A percentile compares a stretch with the other conserved stretches of the same genome.
Conservation (phyloP, 2,113 vertebrate genomes). For the Drymodes brunneopygia region DNA sequence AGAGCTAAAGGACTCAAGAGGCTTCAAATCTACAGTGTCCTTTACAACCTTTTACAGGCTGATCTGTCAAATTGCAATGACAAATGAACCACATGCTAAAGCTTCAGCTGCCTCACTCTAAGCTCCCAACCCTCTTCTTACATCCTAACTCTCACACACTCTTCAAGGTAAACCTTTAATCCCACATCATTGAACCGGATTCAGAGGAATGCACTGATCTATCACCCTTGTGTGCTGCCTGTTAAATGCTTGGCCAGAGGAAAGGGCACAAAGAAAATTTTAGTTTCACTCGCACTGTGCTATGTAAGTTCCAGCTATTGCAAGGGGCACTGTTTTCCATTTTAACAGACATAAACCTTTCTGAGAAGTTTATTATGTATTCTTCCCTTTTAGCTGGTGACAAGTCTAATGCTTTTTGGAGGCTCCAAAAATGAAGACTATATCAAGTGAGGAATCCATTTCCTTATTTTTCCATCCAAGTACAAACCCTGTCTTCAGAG, state of each 20-base stretch:
- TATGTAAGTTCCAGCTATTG: not conserved
- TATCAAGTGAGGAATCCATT: not conserved
- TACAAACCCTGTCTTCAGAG: not conserved
- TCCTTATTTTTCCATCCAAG: not conserved
- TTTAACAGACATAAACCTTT: not conserved
- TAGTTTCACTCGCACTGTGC: not conserved
- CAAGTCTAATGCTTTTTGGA: not conserved
- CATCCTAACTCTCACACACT: not conserved
- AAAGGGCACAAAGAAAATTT: not conserved
- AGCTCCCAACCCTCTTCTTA: not conserved
- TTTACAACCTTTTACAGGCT: not conserved
- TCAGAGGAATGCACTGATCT: not conserved
- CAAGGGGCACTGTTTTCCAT: not conserved
- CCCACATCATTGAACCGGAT: fast-evolving
- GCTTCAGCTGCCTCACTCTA: not conserved
- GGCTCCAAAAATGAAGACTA: not conserved
- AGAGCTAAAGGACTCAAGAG: not conserved
- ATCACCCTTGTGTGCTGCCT: not conserved
- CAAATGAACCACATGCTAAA: not conserved
- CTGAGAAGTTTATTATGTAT: not conserved
- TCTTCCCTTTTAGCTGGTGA: not conserved
- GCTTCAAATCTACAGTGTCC: not conserved
- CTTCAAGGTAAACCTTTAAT: not conserved
- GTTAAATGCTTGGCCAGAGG: not conserved
- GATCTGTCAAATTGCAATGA: not conserved